Base-by-base conservation (phyloP, 2,888 invertebrate genomes). In the Phoenoteleia sp. region DNA sequence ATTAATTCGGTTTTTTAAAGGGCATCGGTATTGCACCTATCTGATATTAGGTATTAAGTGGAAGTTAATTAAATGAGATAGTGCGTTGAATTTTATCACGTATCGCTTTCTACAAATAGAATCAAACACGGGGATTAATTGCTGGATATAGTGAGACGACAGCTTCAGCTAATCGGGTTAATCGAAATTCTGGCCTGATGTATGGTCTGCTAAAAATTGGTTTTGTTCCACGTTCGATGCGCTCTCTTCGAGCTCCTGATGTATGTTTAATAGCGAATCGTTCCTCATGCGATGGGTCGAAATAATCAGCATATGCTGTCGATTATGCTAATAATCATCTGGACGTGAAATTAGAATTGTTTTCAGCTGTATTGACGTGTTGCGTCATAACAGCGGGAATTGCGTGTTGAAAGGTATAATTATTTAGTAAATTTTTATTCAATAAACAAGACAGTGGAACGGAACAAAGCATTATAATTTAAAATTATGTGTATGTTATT, bases 71-170 rank as follows among this genome's bases (percentile, higher is more conserved):
- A 56, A 72, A 62, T 29, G 39, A 69, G 56, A 69, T 56, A 66
- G 52, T 17, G 58, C 62, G 39, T 52, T 77, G 77, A 45, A 74
- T 52, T 67, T 66, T 74, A 74, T 83, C 54, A 45, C 67, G 60
- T 71, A 60, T 77, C 47, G 77, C 60, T 74, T 72, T 77, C 67
- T 79, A 60, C 67, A 79, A 72, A 74, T 72, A 71, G 77, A 79
- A 83, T 83, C 72, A 74, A 83, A 74, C 74, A 54, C 49, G 58
- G 84, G 83, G 84, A 88, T 88, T 88, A 88, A 88, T 89, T 83
- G 87, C 76, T 85, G 86, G 82, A 88, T 88, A 56, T 71, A 88
- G 87, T 83, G 85, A 88, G 87, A 88, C 77, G 87, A 87, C 87
- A 83, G 84, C 88, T 86, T 86, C 79, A 76, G 85, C 88, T 88